phyloP scores from a whole-genome alignment of 2,113 vertebrate species.

The Corythoichthys intestinalis region DNA sequence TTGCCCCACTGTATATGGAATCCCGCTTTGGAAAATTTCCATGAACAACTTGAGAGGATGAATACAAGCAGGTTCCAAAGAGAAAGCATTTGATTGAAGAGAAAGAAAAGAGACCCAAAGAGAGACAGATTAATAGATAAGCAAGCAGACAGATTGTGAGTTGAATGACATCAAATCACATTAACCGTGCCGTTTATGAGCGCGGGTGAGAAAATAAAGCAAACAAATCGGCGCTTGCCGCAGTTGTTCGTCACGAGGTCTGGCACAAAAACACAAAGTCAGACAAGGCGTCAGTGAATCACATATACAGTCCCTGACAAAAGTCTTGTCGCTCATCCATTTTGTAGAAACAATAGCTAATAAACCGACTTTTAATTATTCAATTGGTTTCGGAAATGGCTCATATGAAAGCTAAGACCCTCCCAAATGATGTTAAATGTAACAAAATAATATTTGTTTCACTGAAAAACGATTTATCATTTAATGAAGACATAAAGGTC shows the following conservation, averaged over 20 bases:
- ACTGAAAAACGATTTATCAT: no score
- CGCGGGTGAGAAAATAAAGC: background rate
- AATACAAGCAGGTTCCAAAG: background rate
- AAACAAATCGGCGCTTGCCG: conserved; percentile 23
- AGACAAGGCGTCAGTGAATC: conserved; percentile 64
- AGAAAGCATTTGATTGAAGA: background rate
- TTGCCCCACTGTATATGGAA: no score
- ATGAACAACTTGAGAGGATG: background rate
- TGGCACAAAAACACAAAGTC: conserved; percentile 50
- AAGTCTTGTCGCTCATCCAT: no score
- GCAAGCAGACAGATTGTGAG: conserved; percentile 26
- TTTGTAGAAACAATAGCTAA: no score
- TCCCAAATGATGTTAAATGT: no score
- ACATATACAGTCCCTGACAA: no score
- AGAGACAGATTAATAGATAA: background rate
- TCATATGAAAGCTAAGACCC: no score
- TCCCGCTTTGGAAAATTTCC: background rate
- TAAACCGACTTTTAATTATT: no score
- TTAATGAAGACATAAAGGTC: no score
- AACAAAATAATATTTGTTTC: no score
- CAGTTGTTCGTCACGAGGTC: conserved; percentile 36
- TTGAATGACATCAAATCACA: conserved; percentile 43
- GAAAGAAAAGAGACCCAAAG: background rate
- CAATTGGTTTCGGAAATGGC: no score
- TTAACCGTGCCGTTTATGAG: conserved; percentile 44